Evolutionary conservation across 2,797 vertebrate genomes (phyloP), one percentile per base, ranked within the genome.

Genomic region (Lepus oiostolus): DNA sequence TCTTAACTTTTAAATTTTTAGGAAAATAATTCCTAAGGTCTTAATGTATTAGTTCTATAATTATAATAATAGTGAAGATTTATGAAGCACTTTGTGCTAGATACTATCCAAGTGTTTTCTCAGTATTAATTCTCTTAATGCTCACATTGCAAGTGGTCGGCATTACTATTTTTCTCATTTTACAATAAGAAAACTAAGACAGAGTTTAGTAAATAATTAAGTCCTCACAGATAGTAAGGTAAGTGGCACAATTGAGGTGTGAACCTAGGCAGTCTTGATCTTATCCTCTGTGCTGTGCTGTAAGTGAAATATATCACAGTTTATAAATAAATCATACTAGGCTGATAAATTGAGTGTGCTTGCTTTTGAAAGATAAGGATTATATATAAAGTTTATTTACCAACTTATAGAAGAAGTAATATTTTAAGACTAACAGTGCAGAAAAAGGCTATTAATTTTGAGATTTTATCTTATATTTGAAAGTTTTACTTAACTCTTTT

Each of bases 401-500:
- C 60, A 88, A 9, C 22, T 81, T 89, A 67, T 72, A 95, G 17
- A 86, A n/a, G 4, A 95, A 60, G 22, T 70, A 85, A 32, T 89
- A 87, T 85, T 93, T 93, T 91, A 74, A 90, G 28, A 72, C 26
- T 2, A 72, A n/a, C 14, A 13, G 17, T 74, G 2, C 84, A 38
- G 71, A 71, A 87, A 79, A 79, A 47, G n/a, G n/a, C 42, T 32
- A 70, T 80, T 90, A 67, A 76, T 94, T 80, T 95, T 81, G 67
- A 60, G 87, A 47, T 2, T 84, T 60, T 71, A 83, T 70, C 67
- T 96, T 89, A 65, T 80, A 62, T 81, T 21, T 77, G 35, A 11
- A 28, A 85, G 88, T 85, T 85, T 94, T 24, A 67, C 11, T 62
- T 83, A 63, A 35, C 4, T 32, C 14, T 76, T 71, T 87, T 58